Conservation (phyloP, 2,797 vertebrate species). For the Centropyge bicolor region DNA sequence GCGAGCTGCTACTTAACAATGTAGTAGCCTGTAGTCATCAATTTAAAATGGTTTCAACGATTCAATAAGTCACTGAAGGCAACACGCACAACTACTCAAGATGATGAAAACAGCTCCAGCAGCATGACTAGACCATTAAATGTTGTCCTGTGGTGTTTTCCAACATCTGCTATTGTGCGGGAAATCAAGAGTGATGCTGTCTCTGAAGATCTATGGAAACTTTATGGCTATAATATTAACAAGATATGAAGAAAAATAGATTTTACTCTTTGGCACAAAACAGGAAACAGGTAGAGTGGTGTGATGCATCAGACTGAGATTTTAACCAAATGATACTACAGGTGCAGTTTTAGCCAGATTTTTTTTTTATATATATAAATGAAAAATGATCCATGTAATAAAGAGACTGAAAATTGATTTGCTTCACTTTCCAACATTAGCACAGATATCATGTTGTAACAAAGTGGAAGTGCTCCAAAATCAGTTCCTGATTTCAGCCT, state of each 20-base stretch:
- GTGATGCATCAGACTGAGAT: not conserved
- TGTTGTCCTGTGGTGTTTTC: conserved; percentile 63
- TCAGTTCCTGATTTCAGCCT: conserved; percentile 6
- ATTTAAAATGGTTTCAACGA: conserved; percentile 79
- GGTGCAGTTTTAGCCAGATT: not conserved
- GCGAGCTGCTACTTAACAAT: conserved; percentile 78
- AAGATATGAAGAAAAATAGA: conserved; percentile 3
- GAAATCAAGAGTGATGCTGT: conserved; percentile 40
- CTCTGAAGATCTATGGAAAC: conserved; percentile 23
- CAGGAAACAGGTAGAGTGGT: not conserved
- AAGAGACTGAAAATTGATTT: conserved; percentile 33
- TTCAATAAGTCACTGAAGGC: conserved; percentile 77
- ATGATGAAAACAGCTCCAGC: conserved; percentile 75
- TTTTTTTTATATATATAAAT: not conserved
- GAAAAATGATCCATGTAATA: not conserved
- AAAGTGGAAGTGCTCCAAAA: conserved; percentile 4
- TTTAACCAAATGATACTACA: not conserved
- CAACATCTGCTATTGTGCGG: conserved; percentile 60
- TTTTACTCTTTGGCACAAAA: not conserved
- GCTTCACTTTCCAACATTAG: not conserved
- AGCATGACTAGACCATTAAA: conserved; percentile 69
- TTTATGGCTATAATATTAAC: conserved; percentile 21
- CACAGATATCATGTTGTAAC: not conserved
- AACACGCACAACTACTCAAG: conserved; percentile 72
- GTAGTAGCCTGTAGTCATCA: conserved; percentile 79